Base-by-base conservation (phyloP, 2,888 invertebrate genomes). In the Drosophila picticornis region DNA sequence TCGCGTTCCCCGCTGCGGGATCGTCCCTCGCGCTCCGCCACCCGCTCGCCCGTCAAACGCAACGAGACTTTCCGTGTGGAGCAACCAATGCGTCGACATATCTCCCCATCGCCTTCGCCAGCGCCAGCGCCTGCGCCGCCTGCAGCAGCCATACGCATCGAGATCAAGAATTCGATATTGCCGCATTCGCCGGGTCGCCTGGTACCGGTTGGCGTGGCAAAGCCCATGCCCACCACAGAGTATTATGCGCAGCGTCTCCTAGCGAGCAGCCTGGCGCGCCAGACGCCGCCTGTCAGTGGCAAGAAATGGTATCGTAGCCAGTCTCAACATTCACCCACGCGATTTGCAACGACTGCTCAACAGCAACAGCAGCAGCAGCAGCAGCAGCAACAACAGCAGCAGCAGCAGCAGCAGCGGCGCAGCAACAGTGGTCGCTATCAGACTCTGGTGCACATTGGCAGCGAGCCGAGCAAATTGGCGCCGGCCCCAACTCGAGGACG, bases 161-260 rank as follows among this genome's bases (percentile, higher is more conserved):
- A 93, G 77, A 91, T 93, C 36, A 93, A 92, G 73, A 93, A 93
- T 64, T 93, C 93, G 13, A 92, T 93, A 56, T 83, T 88, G 7
- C 93, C 93, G 1, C 91, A 92, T 58, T 84, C 92, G 40, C 93
- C 93, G 0, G 90, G 92, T 0, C 83, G 93, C 22, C 75, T 93
- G 38, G 93, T 93, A 38, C 93, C 93, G 1, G 91, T 93, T 38
- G 93, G 93, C 13, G 93, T 93, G 62, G 93, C 93, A 38, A 93
- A 93, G 58, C 93, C 93, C 13, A 93, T 93, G 90, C 92, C 88
- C 3, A 91, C 91, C 2, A 87, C 87, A 4, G 85, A 90, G 56
- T 79, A 85, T 22, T 81, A 80, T 27, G 80, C 80, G 0, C 84
- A 91, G 36, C 77, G 90, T 5, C 53, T 86, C 29, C 25, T 86